Percentiles rank a stretch among this genome's conserved stretches.
These are phyloP conservation scores for Nineta flava DNA, from an alignment of 2,888 invertebrate species.

Conservation along the genomic window DNA sequence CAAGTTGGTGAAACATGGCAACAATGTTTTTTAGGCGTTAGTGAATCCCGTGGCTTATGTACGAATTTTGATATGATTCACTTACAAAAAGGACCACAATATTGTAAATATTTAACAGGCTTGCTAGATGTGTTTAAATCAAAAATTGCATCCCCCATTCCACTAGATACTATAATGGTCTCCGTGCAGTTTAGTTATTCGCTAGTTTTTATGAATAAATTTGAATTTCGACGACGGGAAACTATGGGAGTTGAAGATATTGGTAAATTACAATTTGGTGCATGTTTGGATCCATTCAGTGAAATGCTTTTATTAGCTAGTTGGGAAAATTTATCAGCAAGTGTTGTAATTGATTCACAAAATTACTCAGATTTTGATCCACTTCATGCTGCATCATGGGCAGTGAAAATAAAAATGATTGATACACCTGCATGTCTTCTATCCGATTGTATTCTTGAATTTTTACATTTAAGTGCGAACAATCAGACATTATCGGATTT, in stretches of 20 bases:
- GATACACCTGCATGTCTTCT: slow-evolving; percentile 60
- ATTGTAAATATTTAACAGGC: slow-evolving; percentile 69
- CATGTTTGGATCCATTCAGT: slow-evolving; percentile 64
- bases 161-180: slow-evolving; percentile 47
- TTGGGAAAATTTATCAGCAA: slow-evolving; percentile 77
- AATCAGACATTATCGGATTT: slow-evolving; percentile 32
- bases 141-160: slow-evolving; percentile 53
- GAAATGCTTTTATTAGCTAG: slow-evolving; percentile 62
- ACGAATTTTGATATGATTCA: slow-evolving; percentile 85
- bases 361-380: slow-evolving; percentile 82
- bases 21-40: slow-evolving; percentile 64
- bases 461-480: slow-evolving; percentile 46
- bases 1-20: slow-evolving; percentile 73
- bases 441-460: slow-evolving; percentile 55
- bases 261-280: slow-evolving; percentile 66
- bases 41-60: slow-evolving; percentile 56
- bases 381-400: slow-evolving; percentile 64
- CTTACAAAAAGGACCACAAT: slow-evolving; percentile 59
- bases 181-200: slow-evolving; percentile 61
- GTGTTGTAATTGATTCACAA: slow-evolving; percentile 74
- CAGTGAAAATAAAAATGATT: slow-evolving; percentile 45
- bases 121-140: slow-evolving; percentile 78
- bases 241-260: slow-evolving; percentile 33
- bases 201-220: slow-evolving; percentile 33
- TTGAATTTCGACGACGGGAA: slow-evolving; percentile 36